phyloP scores from a whole-genome alignment of 2,888 invertebrate genomes.

The Norana najaformis region DNA sequence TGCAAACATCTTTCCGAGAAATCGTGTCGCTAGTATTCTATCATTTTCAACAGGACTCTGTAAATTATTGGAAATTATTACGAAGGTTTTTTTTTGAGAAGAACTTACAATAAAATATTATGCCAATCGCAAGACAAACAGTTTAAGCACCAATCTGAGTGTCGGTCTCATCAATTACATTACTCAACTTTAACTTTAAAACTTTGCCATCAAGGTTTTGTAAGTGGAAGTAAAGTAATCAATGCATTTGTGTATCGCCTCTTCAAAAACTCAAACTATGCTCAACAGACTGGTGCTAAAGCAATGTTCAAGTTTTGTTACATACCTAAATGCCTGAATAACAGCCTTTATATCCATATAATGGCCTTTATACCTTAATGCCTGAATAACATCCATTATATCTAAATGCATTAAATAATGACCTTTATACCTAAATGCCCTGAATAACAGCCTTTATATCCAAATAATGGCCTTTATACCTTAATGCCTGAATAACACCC shows the following conservation, averaged over 20 bases:
- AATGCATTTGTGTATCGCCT: too few relatives aligned
- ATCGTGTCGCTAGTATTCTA: constrained; percentile 74
- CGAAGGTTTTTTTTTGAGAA: not conserved
- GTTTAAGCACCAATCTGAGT: too few relatives aligned
- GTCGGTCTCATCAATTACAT: not conserved
- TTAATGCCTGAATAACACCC: too few relatives aligned
- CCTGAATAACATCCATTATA: too few relatives aligned
- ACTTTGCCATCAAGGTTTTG: too few relatives aligned
- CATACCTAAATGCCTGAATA: too few relatives aligned
- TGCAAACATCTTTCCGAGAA: constrained; percentile 93
- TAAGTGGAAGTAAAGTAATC: too few relatives aligned
- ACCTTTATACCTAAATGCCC: too few relatives aligned
- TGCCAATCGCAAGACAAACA: too few relatives aligned
- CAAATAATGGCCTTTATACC: too few relatives aligned
- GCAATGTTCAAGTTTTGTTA: not conserved
- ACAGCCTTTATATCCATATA: not conserved
- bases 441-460: not conserved
- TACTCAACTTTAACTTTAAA: not conserved
- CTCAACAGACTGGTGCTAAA: not conserved
- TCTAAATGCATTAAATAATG: too few relatives aligned
- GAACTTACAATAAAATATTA: not conserved
- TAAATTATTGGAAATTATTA: constrained; percentile 15
- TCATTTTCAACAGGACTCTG: constrained; percentile 86
- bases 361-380: too few relatives aligned
- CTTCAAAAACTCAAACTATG: not conserved